Base-by-base conservation (phyloP, 2,113 vertebrate species). In the Saccopteryx bilineata region DNA sequence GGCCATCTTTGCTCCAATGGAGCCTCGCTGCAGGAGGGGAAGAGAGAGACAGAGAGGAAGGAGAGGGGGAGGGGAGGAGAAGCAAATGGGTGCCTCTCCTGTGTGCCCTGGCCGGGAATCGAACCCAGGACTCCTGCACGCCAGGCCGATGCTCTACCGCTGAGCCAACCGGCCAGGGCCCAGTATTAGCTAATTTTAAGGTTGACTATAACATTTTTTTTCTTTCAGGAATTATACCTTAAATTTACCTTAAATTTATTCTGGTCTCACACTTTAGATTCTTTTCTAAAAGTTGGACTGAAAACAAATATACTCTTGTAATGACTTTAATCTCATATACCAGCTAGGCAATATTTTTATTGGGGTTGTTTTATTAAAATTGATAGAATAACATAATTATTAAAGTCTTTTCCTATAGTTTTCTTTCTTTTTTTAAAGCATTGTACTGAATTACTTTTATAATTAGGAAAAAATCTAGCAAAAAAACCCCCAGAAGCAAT, bases 321-420 rank as follows among this genome's bases (percentile, higher is more conserved):
- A 69, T 68, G 14, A 87, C 58, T 31, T 91, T 78, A 84, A 39
- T 83, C 60, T 82, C 39, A 26, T 72, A 54, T 39, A 12, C 28
- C 46, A 65, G 39, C 23, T 84, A 71, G 33, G 6, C 48, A 87
- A 50, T 93, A 80, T 71, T 80, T 85, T 79, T 24, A 5, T 68
- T 68, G 74, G 0, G 5, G 93, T 31, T 61, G 31, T 65, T 92
- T 85, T 65, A 91, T 95, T 88, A 85, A 80, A 90, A 80, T 56
- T 78, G 33, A 93, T 71, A 81, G 23, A 75, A 26, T 31, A 89
- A 79, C 54, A 46, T 31, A 15, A 28, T 39, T 31, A 24, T 50
- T 50, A 65, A 6, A n/a, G 3, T 28, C 10, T 82, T 87, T 82
- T 71, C 58, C 26, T 91, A 2, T 48, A n/a, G 11, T 60, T 28